Evolutionary conservation across 1,140 invertebrate species (phyloP), one percentile per base, ranked within the genome.

Genomic region (Bombus waltoni): DNA sequence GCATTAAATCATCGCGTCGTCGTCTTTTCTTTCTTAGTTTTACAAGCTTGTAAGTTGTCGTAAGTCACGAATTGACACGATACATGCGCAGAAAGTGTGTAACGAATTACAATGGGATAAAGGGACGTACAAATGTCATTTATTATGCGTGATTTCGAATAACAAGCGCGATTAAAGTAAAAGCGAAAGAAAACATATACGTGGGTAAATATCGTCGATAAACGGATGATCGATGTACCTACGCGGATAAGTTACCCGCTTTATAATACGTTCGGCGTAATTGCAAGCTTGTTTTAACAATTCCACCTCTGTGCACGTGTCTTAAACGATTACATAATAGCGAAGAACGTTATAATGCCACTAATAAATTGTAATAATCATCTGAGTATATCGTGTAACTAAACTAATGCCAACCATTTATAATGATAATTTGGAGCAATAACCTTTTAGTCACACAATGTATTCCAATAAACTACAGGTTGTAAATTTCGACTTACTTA

Each of bases 141-240:
- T 32, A 15, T 53, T 76, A 76, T 42, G 28, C 44, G 1, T 35
- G 32, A 53, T 76, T 76, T 40, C 22, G 47, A 10, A 4, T 77
- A 77, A 83, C 44, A 35, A 68, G 32, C 35, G 73, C 18, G 59
- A 76, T 76, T 83, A 42, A 1, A 13, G 28, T 53, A 42, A 77
- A 83, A 76, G 35, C 44, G 5, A 32, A 10, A 22, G n/a, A 62
- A 74, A 81, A 47, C 11, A 10, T 25, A 28, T 38, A 81, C 22
- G 32, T 40, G 15, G 47, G 47, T 53, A 53, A 53, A 53, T 53
- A 53, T 4, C n/a, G 6, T 32, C 22, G 70, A 72, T 62, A 73
- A 81, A 44, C 40, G 40, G 59, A 78, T 35, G 18, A 78, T 78
- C 40, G n/a, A 66, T 44, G 40, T 40, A 35, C 9, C 22, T 3